Percentiles rank a stretch among this genome's conserved stretches.
Conservation (phyloP, 2,797 vertebrate species). For the Yasuhikotakia modesta region DNA sequence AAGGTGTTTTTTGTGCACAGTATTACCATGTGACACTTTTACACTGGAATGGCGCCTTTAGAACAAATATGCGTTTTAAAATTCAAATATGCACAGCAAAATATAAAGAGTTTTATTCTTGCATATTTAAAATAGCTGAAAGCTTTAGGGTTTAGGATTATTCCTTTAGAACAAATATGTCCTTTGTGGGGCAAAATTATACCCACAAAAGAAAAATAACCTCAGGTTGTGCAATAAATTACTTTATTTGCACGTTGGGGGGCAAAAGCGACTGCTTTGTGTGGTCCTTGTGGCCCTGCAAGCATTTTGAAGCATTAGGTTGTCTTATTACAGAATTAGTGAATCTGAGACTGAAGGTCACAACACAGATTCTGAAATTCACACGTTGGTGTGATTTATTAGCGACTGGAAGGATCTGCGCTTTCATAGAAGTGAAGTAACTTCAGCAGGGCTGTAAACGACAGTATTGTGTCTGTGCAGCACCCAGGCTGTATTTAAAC, state of each 20-base stretch:
- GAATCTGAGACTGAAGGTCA: conserved; percentile 19
- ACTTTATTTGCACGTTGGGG: background rate
- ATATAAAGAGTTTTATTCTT: background rate
- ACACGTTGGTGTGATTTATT: conserved; percentile 36
- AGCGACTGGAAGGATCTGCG: background rate
- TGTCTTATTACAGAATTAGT: background rate
- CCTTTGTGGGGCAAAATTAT: background rate
- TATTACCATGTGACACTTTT: background rate
- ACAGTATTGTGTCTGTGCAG: background rate
- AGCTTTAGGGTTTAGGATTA: background rate
- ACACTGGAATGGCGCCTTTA: background rate
- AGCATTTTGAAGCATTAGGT: too few species aligned
- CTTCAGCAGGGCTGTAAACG: conserved; percentile 23
- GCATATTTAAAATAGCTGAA: background rate
- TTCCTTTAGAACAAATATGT: background rate
- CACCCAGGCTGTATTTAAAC: background rate
- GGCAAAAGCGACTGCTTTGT: background rate
- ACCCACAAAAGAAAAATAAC: background rate
- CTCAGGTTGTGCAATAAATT: background rate
- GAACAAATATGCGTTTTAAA: background rate
- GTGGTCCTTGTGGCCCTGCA: background rate
- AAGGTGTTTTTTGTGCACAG: background rate
- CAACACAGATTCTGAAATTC: conserved; percentile 2
- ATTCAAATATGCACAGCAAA: background rate
- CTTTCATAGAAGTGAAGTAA: background rate